Base-by-base conservation (phyloP, 2,888 invertebrate species). In the Cephonodes hylas region DNA sequence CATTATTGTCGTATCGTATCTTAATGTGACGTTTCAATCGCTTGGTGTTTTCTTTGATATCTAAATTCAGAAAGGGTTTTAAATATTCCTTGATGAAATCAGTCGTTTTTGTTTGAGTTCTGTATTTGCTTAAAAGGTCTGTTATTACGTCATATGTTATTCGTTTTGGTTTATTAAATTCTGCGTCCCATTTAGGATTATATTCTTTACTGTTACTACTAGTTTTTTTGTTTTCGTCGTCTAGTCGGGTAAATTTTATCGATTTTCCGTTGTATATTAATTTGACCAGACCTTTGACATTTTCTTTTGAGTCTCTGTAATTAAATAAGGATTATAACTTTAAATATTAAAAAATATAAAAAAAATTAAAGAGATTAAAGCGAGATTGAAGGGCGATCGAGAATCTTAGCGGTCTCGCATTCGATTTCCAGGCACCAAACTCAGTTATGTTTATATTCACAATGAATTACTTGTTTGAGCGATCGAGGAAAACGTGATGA, bases 231-330 rank as follows among this genome's bases (percentile, higher is more conserved):
- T 68, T 15, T 8, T 58, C 23, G 45, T 42, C 0, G 13, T 61
- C 57, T 1, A 45, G 3, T 22, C 45, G 67, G 44, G 65, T 77
- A 13, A 85, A 74, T 67, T 81, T 82, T 0, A 88, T 66, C 13
- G 77, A 62, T 72, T 83, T 83, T 0, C 88, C 90, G 58, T 90
- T 89, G 61, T 85, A 88, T 20, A 85, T 76, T 1, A 90, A 46
- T 67, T 85, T 83, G 0, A 89, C 70, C 3, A 83, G 65, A 0
- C 86, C 88, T 70, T 84, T 79, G 0, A 88, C 65, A 34, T 79
- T 78, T 42, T 85, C 82, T 5, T 73, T 79, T 27, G 72, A 63
- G 0, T 68, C 64, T 42, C 86, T 87, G 76, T 23, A 83, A 83
- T 57, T 58, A n/a, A n/a, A n/a, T n/a, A n/a, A n/a, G n/a, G n/a